Percentiles rank a stretch among this genome's conserved stretches.
These are phyloP conservation scores for Sitta europaea DNA, from an alignment of 2,113 vertebrate genomes.

Conservation along the genomic window DNA sequence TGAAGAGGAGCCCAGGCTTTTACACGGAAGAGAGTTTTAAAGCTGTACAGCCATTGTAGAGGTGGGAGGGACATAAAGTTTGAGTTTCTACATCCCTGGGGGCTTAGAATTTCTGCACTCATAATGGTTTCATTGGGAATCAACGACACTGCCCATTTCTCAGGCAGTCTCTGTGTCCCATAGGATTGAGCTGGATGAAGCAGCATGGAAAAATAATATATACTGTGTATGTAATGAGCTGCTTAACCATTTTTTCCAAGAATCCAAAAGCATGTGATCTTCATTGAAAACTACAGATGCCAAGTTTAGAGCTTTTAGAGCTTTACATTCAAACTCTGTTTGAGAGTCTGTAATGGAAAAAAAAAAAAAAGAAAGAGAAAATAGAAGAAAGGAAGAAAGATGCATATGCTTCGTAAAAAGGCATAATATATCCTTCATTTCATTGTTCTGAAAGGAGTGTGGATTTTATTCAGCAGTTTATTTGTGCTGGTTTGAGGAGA, in stretches of 20 bases:
- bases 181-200: conserved; percentile 32
- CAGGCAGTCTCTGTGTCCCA: conserved; percentile 4
- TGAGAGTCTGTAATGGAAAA: background rate
- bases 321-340: background rate
- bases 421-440: background rate
- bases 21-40: background rate
- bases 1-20: background rate
- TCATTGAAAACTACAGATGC: conserved; percentile 30
- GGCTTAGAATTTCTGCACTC: background rate
- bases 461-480: background rate
- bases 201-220: conserved; percentile 49
- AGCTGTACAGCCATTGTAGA: background rate
- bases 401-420: background rate
- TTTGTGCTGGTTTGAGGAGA: background rate
- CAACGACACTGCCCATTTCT: background rate
- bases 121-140: conserved; percentile 38
- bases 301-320: conserved; percentile 20
- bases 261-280: conserved; percentile 29
- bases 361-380: accelerated
- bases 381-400: background rate
- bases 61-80: background rate
- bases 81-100: background rate
- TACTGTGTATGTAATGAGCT: background rate
- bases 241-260: conserved; percentile 45
- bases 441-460: background rate